Percentiles rank a stretch among this genome's conserved stretches.
Conservation (phyloP, 2,888 invertebrate species). For the Chouioia cunea region DNA sequence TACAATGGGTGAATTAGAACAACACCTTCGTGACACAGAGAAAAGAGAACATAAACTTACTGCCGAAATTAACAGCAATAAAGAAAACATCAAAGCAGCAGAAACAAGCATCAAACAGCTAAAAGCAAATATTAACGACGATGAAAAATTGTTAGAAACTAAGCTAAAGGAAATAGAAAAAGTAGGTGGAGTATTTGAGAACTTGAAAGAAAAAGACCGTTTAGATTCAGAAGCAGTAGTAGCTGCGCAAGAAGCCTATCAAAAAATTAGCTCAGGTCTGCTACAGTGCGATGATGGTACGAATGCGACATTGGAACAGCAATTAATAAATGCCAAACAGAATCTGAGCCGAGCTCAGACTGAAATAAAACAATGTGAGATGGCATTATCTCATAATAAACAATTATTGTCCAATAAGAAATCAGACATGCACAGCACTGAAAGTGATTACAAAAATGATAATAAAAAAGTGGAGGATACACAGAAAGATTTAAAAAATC, state of each 20-base stretch:
- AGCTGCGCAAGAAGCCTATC: slow-evolving; percentile 82
- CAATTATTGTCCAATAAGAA: slow-evolving; percentile 76
- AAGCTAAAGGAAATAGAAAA: slow-evolving; percentile 76
- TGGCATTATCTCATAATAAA: slow-evolving; percentile 78
- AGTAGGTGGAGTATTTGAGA: slow-evolving; percentile 76
- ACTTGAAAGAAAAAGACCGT: slow-evolving; percentile 77
- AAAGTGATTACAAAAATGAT: slow-evolving; percentile 78
- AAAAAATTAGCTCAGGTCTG: slow-evolving; percentile 87
- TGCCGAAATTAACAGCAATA: slow-evolving; percentile 76
- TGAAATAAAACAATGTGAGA: slow-evolving; percentile 81
- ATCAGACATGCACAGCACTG: slow-evolving; percentile 76
- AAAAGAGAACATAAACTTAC: slow-evolving; percentile 77
- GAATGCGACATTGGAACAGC: slow-evolving; percentile 88
- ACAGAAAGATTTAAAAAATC: slow-evolving; percentile 71
- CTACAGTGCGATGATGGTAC: slow-evolving; percentile 83
- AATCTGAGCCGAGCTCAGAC: slow-evolving; percentile 83
- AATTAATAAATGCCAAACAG: slow-evolving; percentile 86
- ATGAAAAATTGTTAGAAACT: slow-evolving; percentile 73
- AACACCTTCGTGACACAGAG: slow-evolving; percentile 75
- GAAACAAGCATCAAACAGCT: slow-evolving; percentile 78
- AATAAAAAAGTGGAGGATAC: slow-evolving; percentile 73
- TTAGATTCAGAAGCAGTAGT: slow-evolving; percentile 77
- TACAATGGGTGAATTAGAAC: slow-evolving; percentile 75
- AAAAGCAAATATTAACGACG: slow-evolving; percentile 77
- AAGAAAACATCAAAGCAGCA: slow-evolving; percentile 77